phyloP scores from a whole-genome alignment of 1,140 invertebrate genomes.

The Intoshia linei region DNA sequence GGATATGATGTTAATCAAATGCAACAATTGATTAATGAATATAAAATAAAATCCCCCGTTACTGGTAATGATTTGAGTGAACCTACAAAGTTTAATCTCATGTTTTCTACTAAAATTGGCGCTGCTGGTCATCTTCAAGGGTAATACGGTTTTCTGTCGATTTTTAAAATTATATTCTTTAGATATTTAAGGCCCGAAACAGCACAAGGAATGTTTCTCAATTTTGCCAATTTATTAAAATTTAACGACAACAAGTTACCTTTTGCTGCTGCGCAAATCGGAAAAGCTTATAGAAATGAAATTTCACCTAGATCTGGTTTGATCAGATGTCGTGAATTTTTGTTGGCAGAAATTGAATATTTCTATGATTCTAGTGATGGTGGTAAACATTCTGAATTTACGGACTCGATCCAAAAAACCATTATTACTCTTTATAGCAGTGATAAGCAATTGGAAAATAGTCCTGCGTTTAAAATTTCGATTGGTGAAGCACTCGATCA shows the following conservation, averaged over 20 bases:
- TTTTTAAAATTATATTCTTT: conserved; percentile 6
- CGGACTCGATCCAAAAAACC: conserved; percentile 32
- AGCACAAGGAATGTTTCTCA: conserved; percentile 95
- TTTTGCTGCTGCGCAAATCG: conserved; percentile 87
- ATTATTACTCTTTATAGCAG: conserved; percentile 54
- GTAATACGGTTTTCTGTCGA: conserved; percentile 11
- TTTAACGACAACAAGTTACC: conserved; percentile 83
- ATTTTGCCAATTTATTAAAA: conserved; percentile 72
- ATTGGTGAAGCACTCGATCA: conserved; percentile 23
- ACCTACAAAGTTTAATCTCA: conserved; percentile 83
- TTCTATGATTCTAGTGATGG: conserved; percentile 73
- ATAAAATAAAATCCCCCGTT: conserved; percentile 62
- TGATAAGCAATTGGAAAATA: conserved; percentile 55
- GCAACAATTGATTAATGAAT: conserved; percentile 43
- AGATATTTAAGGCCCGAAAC: conserved; percentile 74
- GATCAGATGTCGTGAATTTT: conserved; percentile 73
- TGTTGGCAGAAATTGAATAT: conserved; percentile 98
- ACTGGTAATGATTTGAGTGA: conserved; percentile 69
- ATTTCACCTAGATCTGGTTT: conserved; percentile 86
- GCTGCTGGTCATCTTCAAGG: conserved; percentile 69
- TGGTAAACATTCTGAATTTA: conserved; percentile 65
- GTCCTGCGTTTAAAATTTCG: conserved; percentile 12
- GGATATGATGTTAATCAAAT: conserved; percentile 59
- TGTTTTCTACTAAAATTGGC: conserved; percentile 86
- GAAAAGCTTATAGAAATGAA: conserved; percentile 89